These are phyloP conservation scores for Microcebus ravelobensis DNA, from an alignment of 2,113 vertebrate species.

Conservation along the genomic window DNA sequence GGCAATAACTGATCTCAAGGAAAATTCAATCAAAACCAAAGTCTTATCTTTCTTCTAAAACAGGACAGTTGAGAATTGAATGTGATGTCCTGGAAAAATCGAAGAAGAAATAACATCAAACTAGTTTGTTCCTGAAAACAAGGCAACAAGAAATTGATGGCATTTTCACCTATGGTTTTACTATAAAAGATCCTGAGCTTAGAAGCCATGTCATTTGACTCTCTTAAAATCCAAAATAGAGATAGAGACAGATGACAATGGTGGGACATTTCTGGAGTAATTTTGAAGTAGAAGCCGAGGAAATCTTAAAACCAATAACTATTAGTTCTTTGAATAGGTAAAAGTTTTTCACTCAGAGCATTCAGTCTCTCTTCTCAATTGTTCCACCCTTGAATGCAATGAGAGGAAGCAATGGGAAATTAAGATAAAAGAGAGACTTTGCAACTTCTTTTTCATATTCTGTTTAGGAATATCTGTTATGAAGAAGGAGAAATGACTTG, in stretches of 20 bases:
- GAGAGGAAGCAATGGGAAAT: background rate
- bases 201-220: constrained; percentile 55
- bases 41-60: constrained; percentile 80
- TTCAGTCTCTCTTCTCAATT: background rate
- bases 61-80: constrained; percentile 78
- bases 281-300: constrained; percentile 20
- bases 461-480: background rate
- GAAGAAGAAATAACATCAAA: constrained; percentile 75
- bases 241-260: constrained; percentile 10
- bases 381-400: background rate
- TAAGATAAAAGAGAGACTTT: background rate
- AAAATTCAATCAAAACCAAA: constrained; percentile 81
- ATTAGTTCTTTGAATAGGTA: background rate
- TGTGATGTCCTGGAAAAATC: constrained; percentile 77
- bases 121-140: constrained; percentile 75
- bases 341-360: background rate
- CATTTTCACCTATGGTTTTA: constrained; percentile 71
- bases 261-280: constrained; percentile 12
- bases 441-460: background rate
- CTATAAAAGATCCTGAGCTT: constrained; percentile 55
- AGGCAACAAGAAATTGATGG: constrained; percentile 73
- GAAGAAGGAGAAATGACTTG: background rate
- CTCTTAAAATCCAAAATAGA: constrained; percentile 43
- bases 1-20: constrained; percentile 78
- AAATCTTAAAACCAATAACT: constrained; percentile 2